Conservation (phyloP, 1,140 invertebrate species). For the Apolygus lucorum region DNA sequence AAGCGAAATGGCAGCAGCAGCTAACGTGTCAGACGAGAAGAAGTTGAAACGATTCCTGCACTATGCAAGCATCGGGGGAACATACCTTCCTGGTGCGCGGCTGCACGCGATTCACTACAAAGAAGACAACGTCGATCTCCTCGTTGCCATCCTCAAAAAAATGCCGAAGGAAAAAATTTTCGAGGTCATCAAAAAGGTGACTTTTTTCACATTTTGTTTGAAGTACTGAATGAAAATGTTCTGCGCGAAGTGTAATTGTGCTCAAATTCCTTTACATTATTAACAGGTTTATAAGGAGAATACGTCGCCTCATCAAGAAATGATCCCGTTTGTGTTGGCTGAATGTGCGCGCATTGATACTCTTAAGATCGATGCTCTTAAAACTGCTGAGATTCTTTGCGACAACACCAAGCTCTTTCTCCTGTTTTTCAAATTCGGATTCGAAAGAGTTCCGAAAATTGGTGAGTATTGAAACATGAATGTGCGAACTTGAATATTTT, state of each 20-base stretch:
- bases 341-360: conserved; percentile 1
- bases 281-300: not conserved
- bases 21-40: conserved; percentile 16
- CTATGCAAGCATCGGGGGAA: conserved; percentile 17
- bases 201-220: not conserved
- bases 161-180: conserved; percentile 18
- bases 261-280: not conserved
- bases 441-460: conserved; percentile 18
- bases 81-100: conserved; percentile 23
- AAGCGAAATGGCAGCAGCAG: too few relatives aligned
- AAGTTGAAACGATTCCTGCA: conserved; percentile 24
- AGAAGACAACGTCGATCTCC: conserved; percentile 3
- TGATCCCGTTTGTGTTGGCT: conserved; percentile 15
- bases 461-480: too few relatives aligned
- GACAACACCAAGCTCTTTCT: conserved; percentile 5
- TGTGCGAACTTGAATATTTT: too few relatives aligned
- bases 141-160: conserved; percentile 11
- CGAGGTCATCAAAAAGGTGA: conserved; percentile 19
- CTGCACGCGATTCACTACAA: not conserved
- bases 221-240: not conserved
- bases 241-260: not conserved
- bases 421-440: conserved; percentile 19
- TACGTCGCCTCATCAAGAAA: conserved; percentile 12
- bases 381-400: conserved; percentile 1
- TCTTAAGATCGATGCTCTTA: not conserved